Base-by-base conservation (phyloP, 2,113 vertebrate species). In the Pimephales promelas region DNA sequence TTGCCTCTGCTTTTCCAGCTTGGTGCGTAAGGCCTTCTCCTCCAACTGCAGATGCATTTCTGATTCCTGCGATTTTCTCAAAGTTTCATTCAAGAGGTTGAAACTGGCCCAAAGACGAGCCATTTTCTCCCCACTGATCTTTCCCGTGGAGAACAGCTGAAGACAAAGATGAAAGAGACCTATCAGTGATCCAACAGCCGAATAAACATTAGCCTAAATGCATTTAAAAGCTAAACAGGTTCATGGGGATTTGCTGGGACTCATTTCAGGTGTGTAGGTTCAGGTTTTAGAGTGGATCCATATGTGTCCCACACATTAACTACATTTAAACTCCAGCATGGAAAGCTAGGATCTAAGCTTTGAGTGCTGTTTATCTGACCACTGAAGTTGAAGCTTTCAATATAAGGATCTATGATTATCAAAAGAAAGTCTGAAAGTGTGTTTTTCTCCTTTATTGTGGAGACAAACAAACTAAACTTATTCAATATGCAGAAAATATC, bases 11-110 rank as follows among this genome's bases (percentile, higher is more conserved):
- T 89, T 86, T 85, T 95, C 90, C 87, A 98, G 87, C 86, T 94
- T 90, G 26, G 89, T 90, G 0, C 91, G 91, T 72, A 91, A 93
- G 14, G 40, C 82, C 83, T 95, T 94, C n/a, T 93, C 96, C 81
- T 98, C 92, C 88, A 93, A 92, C 43, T 97, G 88, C 87, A 97
- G 92, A 16, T 91, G 90, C 49, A 94, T 84, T 92, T 97, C 96
- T 6, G 95, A 95, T 83, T 96, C 94, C 84, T 97, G 97, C 18
- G 93, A 91, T 76, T 96, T 95, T 88, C 90, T 93, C 83, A 98
- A 89, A 5, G 93, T 92, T 14, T 96, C 92, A 45, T 93, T 94
- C 61, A 99, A 92, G 5, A 89, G 83, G 24, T 78, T 92, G 87
- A 95, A 96, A 83, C 92, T 96, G 79, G 91, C 91, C 84, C 96